A percentile compares a stretch with the other conserved stretches of the same genome.
These are phyloP conservation scores for Cercopithecus mona DNA, from an alignment of 2,113 vertebrate genomes.

Conservation along the genomic window DNA sequence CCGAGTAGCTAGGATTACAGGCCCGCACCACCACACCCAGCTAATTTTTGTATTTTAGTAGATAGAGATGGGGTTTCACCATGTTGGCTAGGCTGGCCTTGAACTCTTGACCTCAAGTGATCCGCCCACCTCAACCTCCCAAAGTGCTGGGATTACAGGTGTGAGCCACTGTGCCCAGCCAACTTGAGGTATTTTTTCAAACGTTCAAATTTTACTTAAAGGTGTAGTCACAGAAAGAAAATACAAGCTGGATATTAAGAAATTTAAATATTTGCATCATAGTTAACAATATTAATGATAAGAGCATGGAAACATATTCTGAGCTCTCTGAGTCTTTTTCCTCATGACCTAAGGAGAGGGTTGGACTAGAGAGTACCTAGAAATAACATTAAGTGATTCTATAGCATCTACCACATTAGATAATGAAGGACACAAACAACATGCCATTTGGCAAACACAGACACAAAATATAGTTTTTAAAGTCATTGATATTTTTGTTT, in stretches of 20 bases:
- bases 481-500: constrained; percentile 17
- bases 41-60: too few species aligned
- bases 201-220: not conserved
- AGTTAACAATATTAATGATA: not conserved
- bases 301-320: not conserved
- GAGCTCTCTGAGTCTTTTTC: not conserved
- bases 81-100: too few species aligned
- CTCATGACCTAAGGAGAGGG: not conserved
- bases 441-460: not conserved
- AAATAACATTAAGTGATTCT: constrained; percentile 10
- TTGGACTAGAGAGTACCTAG: not conserved
- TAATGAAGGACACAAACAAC: constrained; percentile 1
- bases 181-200: not conserved
- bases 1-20: too few species aligned
- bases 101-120: too few species aligned
- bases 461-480: not conserved
- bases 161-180: too few species aligned
- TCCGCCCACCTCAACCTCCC: too few species aligned
- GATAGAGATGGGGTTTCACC: too few species aligned
- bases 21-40: too few species aligned
- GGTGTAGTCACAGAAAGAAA: not conserved
- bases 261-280: not conserved
- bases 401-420: not conserved
- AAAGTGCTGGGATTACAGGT: too few species aligned
- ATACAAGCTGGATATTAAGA: not conserved